These are phyloP conservation scores for Rhadinocentrus ornatus DNA, from an alignment of 2,797 vertebrate species.

Conservation along the genomic window DNA sequence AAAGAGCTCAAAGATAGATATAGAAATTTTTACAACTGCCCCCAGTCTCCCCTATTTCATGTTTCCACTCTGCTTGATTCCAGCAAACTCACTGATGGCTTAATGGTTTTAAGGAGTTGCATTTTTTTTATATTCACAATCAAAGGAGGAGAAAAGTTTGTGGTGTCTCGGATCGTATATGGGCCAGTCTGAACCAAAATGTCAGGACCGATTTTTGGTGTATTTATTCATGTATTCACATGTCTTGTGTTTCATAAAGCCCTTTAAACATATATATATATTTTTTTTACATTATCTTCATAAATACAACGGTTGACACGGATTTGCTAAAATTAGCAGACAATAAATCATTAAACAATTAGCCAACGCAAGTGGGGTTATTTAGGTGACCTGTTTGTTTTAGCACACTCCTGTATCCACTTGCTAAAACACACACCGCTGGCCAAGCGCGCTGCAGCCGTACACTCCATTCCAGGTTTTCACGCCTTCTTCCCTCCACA, in stretches of 20 bases:
- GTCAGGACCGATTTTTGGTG: no score
- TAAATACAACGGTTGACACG: not conserved
- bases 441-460: not conserved
- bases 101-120: no score
- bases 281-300: no score
- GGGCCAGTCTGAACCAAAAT: no score
- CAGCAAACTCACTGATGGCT: no score
- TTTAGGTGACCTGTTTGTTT: not conserved
- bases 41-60: no score
- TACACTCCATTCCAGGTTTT: slow-evolving; percentile 80
- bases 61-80: not conserved
- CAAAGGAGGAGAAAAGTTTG: not conserved
- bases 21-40: no score
- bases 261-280: no score
- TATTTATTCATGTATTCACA: not conserved
- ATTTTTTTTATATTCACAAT: not conserved
- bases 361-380: not conserved
- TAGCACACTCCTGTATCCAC: slow-evolving; percentile 8
- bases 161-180: no score
- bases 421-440: not conserved
- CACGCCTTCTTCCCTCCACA: slow-evolving; percentile 51
- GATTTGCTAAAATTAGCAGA: not conserved
- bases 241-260: not conserved
- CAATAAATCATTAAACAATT: not conserved
- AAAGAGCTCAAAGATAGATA: no score